These are phyloP conservation scores for Caenorhabditis japonica DNA, from an alignment of 2,888 invertebrate species.

Conservation along the genomic window DNA sequence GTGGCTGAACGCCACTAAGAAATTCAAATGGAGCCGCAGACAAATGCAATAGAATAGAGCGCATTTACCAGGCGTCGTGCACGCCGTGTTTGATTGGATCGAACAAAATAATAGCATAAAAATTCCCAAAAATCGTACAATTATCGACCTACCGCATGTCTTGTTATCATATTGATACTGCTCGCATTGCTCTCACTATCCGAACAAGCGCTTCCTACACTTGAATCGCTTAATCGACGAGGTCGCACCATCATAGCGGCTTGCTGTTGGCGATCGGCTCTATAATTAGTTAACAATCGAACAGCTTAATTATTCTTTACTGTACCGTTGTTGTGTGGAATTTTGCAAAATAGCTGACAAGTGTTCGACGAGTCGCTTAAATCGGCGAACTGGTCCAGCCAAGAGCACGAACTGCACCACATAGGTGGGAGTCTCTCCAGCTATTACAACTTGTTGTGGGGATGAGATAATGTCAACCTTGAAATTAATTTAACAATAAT, in stretches of 20 bases:
- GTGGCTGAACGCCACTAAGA: too few species aligned
- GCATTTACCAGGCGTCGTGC: too few species aligned
- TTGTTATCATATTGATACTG: slow-evolving; percentile 50
- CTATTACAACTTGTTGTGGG: slow-evolving; percentile 60
- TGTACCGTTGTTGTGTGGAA: slow-evolving; percentile 62
- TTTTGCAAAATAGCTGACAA: slow-evolving; percentile 74
- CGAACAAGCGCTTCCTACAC: slow-evolving; percentile 70
- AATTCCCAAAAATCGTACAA: background rate
- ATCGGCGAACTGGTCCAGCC: slow-evolving; percentile 74
- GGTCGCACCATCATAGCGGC: slow-evolving; percentile 73
- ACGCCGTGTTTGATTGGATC: too few species aligned
- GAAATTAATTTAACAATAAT: slow-evolving; percentile 1
- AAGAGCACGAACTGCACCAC: slow-evolving; percentile 76
- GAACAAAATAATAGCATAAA: background rate
- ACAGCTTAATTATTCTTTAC: background rate
- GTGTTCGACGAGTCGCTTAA: slow-evolving; percentile 77
- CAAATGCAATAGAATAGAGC: too few species aligned
- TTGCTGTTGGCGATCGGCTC: slow-evolving; percentile 64
- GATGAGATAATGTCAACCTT: slow-evolving; percentile 69
- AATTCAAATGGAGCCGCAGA: too few species aligned
- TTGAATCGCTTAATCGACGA: slow-evolving; percentile 74
- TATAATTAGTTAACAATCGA: slow-evolving; percentile 14
- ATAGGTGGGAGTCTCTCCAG: slow-evolving; percentile 71
- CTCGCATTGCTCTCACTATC: slow-evolving; percentile 64
- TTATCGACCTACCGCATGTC: slow-evolving; percentile 15